Conservation (phyloP, 2,113 vertebrate genomes). For the Acanthisitta chloris region DNA sequence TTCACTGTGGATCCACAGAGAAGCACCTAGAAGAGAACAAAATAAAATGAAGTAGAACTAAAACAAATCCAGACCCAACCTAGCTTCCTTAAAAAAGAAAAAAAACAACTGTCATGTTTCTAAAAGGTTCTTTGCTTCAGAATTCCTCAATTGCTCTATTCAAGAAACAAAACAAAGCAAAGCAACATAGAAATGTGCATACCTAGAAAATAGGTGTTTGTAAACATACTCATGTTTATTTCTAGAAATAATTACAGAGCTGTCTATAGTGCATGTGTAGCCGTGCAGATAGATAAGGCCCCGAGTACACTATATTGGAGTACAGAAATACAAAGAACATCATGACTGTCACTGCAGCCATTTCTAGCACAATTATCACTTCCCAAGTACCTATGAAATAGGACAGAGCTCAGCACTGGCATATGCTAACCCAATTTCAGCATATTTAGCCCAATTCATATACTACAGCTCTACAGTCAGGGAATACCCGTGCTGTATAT, state of each 20-base stretch:
- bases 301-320: neutral
- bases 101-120: neutral
- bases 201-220: neutral
- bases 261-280: neutral
- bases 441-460: neutral
- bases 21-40: neutral
- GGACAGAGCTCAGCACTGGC: neutral
- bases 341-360: neutral
- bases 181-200: neutral
- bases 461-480: neutral
- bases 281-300: neutral
- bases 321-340: neutral
- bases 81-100: neutral
- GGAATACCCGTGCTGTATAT: neutral
- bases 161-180: neutral
- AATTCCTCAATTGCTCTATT: neutral
- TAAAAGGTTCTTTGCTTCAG: neutral
- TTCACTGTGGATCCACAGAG: neutral
- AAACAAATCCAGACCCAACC: neutral
- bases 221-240: neutral
- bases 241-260: neutral
- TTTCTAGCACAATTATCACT: neutral
- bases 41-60: neutral
- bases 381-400: neutral
- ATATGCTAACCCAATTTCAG: neutral